Conservation (phyloP, 2,797 vertebrate genomes). For the Podarcis siculus region DNA sequence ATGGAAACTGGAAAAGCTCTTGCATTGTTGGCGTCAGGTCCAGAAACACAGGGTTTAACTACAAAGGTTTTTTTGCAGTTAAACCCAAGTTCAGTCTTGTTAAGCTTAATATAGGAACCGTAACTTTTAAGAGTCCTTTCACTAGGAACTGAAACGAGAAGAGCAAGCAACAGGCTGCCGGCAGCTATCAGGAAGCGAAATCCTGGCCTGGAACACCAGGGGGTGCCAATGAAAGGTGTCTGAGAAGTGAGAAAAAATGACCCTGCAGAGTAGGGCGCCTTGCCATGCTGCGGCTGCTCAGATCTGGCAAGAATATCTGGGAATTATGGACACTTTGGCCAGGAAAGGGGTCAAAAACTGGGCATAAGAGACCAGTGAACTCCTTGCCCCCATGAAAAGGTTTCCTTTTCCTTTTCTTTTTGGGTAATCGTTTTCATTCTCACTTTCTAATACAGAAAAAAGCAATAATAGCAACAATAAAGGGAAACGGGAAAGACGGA, state of each 20-base stretch:
- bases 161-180: neutral
- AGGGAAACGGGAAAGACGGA: neutral
- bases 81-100: neutral
- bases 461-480: no score
- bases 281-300: no score
- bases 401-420: no score
- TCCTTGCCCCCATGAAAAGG: no score
- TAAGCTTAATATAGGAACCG: neutral
- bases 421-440: no score
- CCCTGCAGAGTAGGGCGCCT: no score
- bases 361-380: no score
- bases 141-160: neutral
- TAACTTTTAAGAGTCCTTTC: neutral
- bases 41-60: neutral
- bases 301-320: no score
- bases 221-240: neutral
- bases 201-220: neutral
- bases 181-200: neutral
- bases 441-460: no score
- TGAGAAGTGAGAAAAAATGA: neutral
- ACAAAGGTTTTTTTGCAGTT: neutral
- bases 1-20: neutral
- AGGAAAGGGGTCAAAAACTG: no score
- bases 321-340: no score
- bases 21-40: neutral